Conservation (phyloP, 2,113 vertebrate species). For the Mustela nigripes region DNA sequence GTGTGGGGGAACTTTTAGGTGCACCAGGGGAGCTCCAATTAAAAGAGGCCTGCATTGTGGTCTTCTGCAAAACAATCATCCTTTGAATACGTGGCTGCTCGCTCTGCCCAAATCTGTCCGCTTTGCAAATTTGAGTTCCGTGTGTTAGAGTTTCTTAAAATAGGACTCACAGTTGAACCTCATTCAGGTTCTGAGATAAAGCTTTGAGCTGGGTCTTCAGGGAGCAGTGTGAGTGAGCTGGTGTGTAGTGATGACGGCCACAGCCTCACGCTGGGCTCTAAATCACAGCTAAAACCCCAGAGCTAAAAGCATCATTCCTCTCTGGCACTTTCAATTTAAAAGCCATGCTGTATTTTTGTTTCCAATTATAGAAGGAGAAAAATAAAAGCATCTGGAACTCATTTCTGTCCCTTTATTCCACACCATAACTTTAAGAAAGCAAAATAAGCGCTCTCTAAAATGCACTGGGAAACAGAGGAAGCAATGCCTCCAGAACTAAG, state of each 20-base stretch:
- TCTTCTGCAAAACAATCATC: constrained; percentile 41
- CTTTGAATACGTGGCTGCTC: constrained; percentile 40
- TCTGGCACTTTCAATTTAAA: constrained; percentile 78
- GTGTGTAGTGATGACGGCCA: constrained; percentile 27
- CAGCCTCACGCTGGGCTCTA: constrained; percentile 57
- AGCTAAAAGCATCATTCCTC: constrained; percentile 75
- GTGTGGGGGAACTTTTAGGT: constrained; percentile 39
- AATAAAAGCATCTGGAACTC: constrained; percentile 81
- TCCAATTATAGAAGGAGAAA: constrained; percentile 80
- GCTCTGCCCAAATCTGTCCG: neutral
- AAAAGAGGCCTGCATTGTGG: neutral
- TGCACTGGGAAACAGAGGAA: constrained; percentile 56
- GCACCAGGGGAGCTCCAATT: neutral
- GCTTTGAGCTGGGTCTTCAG: constrained; percentile 50
- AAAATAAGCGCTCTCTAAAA: constrained; percentile 66
- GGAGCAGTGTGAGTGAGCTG: constrained; percentile 47
- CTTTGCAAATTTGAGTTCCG: constrained; percentile 39
- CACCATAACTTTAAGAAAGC: constrained; percentile 66
- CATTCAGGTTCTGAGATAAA: neutral
- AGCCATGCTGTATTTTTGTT: constrained; percentile 76
- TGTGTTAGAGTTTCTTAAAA: constrained; percentile 65
- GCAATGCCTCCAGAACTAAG: constrained; percentile 29
- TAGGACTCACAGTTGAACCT: constrained; percentile 53
- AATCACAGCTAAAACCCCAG: constrained; percentile 69
- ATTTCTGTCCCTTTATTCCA: constrained; percentile 75